Conservation (phyloP, 2,797 vertebrate genomes). For the Falco berigora region DNA sequence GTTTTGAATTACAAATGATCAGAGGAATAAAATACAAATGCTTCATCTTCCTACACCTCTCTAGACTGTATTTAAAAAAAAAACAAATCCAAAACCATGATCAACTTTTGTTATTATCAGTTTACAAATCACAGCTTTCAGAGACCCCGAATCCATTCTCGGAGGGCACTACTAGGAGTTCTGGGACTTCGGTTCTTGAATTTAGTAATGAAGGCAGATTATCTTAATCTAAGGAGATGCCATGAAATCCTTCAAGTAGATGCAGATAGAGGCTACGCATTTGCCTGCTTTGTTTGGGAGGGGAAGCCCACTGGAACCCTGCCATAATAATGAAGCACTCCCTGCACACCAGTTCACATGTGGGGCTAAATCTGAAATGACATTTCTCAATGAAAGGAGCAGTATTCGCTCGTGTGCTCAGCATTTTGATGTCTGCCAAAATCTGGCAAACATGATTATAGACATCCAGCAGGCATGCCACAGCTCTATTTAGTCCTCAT, state of each 20-base stretch:
- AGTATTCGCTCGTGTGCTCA: not conserved
- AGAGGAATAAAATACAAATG: not conserved
- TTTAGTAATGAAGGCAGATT: slow-evolving; percentile 52
- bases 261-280: not conserved
- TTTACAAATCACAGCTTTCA: not conserved
- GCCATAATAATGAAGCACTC: not conserved
- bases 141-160: not conserved
- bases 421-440: slow-evolving; percentile 9
- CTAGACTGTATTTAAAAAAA: not conserved
- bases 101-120: not conserved
- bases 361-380: slow-evolving; percentile 37
- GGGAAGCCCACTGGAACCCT: slow-evolving; percentile 22
- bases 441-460: slow-evolving; percentile 23
- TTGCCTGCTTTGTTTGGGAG: slow-evolving; percentile 3
- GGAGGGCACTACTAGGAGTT: not conserved
- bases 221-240: slow-evolving; percentile 58
- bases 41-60: not conserved
- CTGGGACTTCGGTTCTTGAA: not conserved
- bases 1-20: not conserved
- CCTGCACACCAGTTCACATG: not conserved
- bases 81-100: not conserved
- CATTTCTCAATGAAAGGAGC: slow-evolving; percentile 29
- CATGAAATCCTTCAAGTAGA: slow-evolving; percentile 48
- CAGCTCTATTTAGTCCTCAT: slow-evolving; percentile 49
- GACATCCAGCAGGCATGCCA: not conserved